Base-by-base conservation (phyloP, 2,797 vertebrate species). In the Gymnothorax javanicus region DNA sequence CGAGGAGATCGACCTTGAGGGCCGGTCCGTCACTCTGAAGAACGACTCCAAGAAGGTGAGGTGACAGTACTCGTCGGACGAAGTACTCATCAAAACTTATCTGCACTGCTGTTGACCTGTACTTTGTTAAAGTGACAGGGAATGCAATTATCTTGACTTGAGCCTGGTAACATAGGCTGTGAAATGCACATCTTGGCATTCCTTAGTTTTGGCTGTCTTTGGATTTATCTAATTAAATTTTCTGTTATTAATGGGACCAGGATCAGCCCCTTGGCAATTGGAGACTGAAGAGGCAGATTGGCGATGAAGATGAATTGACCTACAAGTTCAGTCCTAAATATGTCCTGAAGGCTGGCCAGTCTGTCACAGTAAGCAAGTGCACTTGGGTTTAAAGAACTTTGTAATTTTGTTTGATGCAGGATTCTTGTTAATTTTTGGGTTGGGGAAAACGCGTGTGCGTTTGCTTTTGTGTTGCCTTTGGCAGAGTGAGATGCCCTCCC, bases 241-340 rank as follows among this genome's bases (percentile, higher is more conserved):
- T n/a, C 2, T 12, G 15, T n/a, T n/a, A 17, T 86, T n/a, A 84
- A 84, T 7, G 86, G 67, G 17, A 87, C 43, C 90, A 99, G 99
- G 99, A 99, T 91, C 98, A 98, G 88, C 96, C 97, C 86, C 90
- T 99, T 90, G 99, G 99, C 4, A 98, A 95, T 94, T 99, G 98
- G 99, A 96, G 97, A 88, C 93, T 99, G 92, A 99, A 97, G 91
- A 97, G 97, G 88, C 96, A 96, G 90, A 94, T 97, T 82, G 96
- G 96, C 15, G 94, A 96, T 0, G 96, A 91, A 43, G 97, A 97
- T 0, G 97, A 99, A 93, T 93, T 98, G 0, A 86, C 95, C 86
- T 99, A 99, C 93, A 99, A 99, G 92, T 99, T 99, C 91, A 98
- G 97, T 2, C 98, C 99, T 0, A 99, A 99, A 90, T 99, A 97